Evolutionary conservation across 2,888 invertebrate genomes (phyloP).

Genomic region (Ceramica pisi): DNA sequence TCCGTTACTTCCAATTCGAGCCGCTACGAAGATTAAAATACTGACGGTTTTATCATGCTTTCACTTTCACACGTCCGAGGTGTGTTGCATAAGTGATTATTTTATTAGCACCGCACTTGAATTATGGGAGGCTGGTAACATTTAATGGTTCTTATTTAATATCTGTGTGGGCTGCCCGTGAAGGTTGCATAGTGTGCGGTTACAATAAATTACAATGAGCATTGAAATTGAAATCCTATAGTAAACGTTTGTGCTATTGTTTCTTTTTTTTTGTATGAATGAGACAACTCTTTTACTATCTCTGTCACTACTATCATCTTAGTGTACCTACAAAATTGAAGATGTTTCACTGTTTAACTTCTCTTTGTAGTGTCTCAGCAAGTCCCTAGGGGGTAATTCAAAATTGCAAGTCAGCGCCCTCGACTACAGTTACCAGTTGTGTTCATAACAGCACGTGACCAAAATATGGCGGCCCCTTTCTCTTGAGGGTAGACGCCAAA

Average conservation of each 20-base stretch:
- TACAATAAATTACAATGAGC: conserved; percentile 13
- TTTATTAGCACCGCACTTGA: conserved; percentile 65
- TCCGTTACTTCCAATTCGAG: conserved; percentile 18
- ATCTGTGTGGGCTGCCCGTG: conserved; percentile 27
- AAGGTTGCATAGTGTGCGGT: conserved; percentile 29
- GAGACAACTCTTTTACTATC: not conserved
- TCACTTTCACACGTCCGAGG: conserved; percentile 80
- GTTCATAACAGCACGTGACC: conserved; percentile 11
- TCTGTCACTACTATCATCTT: not conserved
- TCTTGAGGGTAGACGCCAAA: not conserved
- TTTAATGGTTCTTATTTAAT: conserved; percentile 52
- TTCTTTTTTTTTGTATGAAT: not conserved
- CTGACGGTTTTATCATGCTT: conserved; percentile 68
- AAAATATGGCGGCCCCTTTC: not conserved
- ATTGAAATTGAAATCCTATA: conserved; percentile 16
- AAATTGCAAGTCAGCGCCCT: not conserved
- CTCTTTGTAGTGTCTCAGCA: not conserved
- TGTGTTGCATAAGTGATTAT: conserved; percentile 71
- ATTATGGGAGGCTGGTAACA: conserved; percentile 49
- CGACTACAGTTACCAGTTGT: not conserved
- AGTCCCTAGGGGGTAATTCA: not conserved
- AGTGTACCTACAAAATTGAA: no score
- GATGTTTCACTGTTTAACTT: not conserved
- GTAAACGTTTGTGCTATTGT: conserved; percentile 33
- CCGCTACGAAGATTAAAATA: conserved; percentile 36